Base-by-base conservation (phyloP, 2,888 invertebrate species). In the Acronicta leporina region DNA sequence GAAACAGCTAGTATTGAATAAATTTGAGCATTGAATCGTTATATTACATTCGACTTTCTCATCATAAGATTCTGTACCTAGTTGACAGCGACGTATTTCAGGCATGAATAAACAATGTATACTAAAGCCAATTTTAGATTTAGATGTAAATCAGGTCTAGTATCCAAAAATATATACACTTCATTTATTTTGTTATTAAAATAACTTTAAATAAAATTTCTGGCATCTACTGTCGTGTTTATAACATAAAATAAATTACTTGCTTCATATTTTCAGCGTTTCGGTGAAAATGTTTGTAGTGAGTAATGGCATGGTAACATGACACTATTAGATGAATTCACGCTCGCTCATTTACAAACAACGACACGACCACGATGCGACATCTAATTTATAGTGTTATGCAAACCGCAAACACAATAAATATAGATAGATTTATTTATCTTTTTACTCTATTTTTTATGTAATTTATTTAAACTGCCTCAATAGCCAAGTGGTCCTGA, bases 231-330 rank as follows among this genome's bases (percentile, higher is more conserved):
- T 58, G 58, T 66, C 73, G 56, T 63, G 59, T 73, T 74, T 53
- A 57, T 59, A 71, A 60, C 70, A 75, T 75, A 70, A 80, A 83
- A 81, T 85, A 82, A 83, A 85, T 87, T 80, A 81, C 65, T 68
- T 38, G 77, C 77, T 73, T 75, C 81, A 80, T 79, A 77, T 81
- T 82, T 83, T 81, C 81, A 71, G 72, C 51, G 68, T 68, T 71
- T 65, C 69, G 74, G 70, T 82, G 79, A 85, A 87, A 87, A 87
- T 88, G 84, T 88, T 90, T 86, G 81, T 86, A 79, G 73, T 88
- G 85, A 89, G 84, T 90, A 88, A 91, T 88, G 81, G 86, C 75
- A 77, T 57, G 61, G 86, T 79, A 87, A 87, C 89, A 87, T 86
- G 89, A 89, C 81, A 89, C 87, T 87, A 85, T 85, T 85, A 85